Conservation (phyloP, 2,113 vertebrate species). For the Erythrolamprus reginae region DNA sequence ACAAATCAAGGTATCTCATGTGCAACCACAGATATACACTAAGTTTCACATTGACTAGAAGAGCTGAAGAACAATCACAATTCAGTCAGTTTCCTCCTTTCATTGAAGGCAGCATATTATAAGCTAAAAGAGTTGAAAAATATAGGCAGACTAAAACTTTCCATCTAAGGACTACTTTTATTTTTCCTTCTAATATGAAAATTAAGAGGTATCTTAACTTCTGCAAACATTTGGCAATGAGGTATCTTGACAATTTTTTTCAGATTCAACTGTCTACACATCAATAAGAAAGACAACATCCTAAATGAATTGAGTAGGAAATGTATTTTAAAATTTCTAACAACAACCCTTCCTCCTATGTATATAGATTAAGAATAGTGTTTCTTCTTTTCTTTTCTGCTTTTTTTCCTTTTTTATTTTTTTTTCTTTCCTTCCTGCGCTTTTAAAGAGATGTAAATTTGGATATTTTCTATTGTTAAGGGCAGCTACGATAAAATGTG, state of each 20-base stretch:
- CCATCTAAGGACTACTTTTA: neutral
- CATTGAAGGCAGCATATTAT: neutral
- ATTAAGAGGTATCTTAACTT: neutral
- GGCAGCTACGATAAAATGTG: too few species aligned
- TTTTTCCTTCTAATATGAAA: neutral
- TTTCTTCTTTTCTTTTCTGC: too few species aligned
- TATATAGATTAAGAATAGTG: too few species aligned
- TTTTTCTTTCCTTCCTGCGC: too few species aligned
- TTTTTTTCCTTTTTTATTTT: too few species aligned
- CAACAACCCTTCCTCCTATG: too few species aligned
- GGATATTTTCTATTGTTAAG: too few species aligned
- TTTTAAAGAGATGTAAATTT: too few species aligned
- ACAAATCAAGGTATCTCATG: neutral
- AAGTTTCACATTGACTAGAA: neutral
- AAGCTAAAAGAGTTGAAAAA: neutral
- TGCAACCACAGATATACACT: neutral
- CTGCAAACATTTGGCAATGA: neutral
- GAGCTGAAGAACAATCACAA: neutral
- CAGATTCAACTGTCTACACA: neutral
- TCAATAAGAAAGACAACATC: neutral
- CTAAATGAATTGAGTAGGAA: too few species aligned
- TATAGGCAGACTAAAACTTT: neutral
- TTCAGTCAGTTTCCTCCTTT: neutral
- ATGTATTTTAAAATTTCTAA: too few species aligned
- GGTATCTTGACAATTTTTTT: neutral